These are phyloP conservation scores for Meloidogyne floridensis DNA, from an alignment of 1,140 invertebrate species.

Conservation along the genomic window DNA sequence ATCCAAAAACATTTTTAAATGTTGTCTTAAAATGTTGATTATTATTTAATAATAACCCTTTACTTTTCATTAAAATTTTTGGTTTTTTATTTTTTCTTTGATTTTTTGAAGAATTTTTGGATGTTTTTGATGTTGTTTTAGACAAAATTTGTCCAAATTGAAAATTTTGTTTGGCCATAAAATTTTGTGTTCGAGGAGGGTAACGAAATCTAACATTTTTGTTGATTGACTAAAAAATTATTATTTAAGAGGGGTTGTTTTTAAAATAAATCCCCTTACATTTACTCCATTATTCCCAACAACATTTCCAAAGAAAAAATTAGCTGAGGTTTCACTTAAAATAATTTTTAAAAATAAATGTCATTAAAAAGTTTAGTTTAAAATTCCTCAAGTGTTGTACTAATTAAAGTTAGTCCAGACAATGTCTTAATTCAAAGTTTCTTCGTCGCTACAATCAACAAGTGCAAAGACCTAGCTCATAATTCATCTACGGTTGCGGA, in stretches of 20 bases:
- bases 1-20: background rate
- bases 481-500: too few species aligned
- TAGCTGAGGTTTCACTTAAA: background rate
- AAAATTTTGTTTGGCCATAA: background rate
- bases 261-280: background rate
- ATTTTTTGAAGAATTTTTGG: background rate
- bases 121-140: background rate
- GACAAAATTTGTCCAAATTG: background rate
- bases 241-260: background rate
- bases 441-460: too few species aligned
- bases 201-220: background rate
- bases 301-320: background rate
- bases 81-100: slow-evolving; percentile 1
- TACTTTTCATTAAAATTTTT: background rate
- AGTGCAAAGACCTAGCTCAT: too few species aligned
- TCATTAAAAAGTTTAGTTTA: too few species aligned
- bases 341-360: background rate
- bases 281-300: background rate
- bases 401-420: too few species aligned
- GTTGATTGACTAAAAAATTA: background rate
- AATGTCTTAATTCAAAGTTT: too few species aligned
- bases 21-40: background rate
- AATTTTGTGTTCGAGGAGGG: background rate
- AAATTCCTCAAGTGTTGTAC: too few species aligned
- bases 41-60: background rate